Evolutionary conservation across 2,888 invertebrate species (phyloP).

Genomic region (Torymus auratus): DNA sequence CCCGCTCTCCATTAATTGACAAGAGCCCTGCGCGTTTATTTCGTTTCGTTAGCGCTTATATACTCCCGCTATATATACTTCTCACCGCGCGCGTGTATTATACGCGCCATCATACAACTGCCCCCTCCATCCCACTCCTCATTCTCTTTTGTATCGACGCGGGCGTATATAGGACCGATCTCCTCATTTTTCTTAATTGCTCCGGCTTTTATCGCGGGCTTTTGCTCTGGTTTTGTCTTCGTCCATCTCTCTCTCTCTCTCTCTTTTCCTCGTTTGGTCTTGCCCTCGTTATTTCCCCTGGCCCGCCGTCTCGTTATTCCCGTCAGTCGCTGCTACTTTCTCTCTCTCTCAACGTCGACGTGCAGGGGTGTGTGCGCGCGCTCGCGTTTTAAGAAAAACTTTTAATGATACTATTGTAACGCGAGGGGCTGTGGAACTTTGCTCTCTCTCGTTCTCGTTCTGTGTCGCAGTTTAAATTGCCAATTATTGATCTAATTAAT

Average conservation of each 20-base stretch:
- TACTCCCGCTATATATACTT: neutral
- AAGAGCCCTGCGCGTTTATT: conserved; percentile 23
- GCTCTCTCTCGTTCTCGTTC: too few species aligned
- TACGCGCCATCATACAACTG: neutral
- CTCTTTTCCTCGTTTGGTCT: conserved; percentile 48
- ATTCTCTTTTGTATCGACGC: conserved; percentile 11
- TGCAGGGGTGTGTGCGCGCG: conserved; percentile 34
- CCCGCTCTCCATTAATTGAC: conserved; percentile 30
- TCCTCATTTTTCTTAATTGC: conserved; percentile 55
- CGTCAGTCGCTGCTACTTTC: conserved; percentile 54
- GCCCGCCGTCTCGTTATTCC: conserved; percentile 54
- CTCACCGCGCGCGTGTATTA: too few species aligned
- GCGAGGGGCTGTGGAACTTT: neutral
- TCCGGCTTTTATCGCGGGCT: conserved; percentile 42
- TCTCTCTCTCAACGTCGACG: conserved; percentile 1
- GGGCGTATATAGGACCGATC: conserved; percentile 3
- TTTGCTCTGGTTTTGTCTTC: conserved; percentile 43
- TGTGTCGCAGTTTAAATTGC: conserved; percentile 47
- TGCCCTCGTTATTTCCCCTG: conserved; percentile 50
- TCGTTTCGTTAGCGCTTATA: neutral
- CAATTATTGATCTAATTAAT: conserved; percentile 57
- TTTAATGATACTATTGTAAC: conserved; percentile 59
- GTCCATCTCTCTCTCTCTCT: conserved; percentile 60
- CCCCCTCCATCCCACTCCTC: neutral
- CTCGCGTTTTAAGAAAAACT: conserved; percentile 56